These are phyloP conservation scores for Epizoanthus rinbou DNA, from an alignment of 92 coral and sea anemone genomes.

Conservation along the genomic window DNA sequence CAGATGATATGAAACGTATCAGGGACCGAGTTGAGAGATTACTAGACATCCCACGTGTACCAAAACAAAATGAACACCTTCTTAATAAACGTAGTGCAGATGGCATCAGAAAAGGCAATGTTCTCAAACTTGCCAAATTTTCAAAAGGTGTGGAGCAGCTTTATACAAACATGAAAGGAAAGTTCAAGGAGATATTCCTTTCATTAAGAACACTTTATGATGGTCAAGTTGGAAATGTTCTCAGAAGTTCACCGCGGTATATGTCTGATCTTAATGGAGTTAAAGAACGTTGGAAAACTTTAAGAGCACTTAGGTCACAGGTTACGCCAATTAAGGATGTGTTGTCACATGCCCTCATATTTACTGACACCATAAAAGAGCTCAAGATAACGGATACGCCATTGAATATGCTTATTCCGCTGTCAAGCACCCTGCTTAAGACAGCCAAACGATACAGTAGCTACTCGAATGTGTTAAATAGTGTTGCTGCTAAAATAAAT, in stretches of 20 bases:
- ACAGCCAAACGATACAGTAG: constrained; percentile 55
- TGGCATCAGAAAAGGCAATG: no score
- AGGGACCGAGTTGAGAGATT: no score
- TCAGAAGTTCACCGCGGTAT: no score
- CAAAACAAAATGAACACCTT: no score
- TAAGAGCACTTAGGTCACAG: no score
- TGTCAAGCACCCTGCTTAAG: constrained; percentile 48
- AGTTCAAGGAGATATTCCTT: constrained; percentile 53
- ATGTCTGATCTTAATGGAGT: no score
- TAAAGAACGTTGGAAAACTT: no score
- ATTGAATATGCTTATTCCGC: constrained; percentile 46
- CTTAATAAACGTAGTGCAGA: no score
- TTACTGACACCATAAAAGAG: background rate
- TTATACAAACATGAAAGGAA: constrained; percentile 42
- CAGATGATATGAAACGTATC: constrained; percentile 12
- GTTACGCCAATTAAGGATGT: no score
- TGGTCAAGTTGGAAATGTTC: background rate
- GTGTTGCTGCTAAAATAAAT: constrained; percentile 57
- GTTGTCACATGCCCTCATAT: no score
- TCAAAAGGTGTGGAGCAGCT: constrained; percentile 46
- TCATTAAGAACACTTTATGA: constrained; percentile 62
- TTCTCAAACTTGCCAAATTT: constrained; percentile 47
- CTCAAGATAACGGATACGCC: constrained; percentile 53
- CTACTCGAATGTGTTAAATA: constrained; percentile 47
- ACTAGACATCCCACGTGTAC: no score